A percentile compares a stretch with the other conserved stretches of the same genome.
Conservation (phyloP, 2,888 invertebrate species). For the Macropis europaea region DNA sequence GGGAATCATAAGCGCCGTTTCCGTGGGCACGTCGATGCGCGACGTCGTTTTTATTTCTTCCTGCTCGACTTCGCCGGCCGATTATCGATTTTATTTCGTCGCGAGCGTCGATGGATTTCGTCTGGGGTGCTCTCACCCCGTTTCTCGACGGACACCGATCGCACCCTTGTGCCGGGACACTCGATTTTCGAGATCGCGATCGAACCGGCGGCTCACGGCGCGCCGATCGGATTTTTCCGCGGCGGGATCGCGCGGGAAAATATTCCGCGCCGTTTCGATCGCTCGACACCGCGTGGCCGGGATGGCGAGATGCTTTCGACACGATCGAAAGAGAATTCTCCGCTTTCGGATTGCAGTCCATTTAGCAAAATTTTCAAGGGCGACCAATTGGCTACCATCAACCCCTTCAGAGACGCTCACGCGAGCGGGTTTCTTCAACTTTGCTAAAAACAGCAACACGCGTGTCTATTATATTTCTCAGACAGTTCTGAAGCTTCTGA, state of each 20-base stretch:
- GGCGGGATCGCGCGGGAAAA: conserved; percentile 17
- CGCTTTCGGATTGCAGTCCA: too few species aligned
- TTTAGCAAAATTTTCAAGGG: too few species aligned
- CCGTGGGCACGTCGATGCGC: conserved; percentile 12
- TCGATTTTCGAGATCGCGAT: neutral
- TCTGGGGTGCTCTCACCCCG: conserved; percentile 4
- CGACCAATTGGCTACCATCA: too few species aligned
- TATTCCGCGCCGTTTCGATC: neutral
- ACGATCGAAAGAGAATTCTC: neutral
- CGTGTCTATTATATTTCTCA: too few species aligned
- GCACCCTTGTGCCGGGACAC: neutral
- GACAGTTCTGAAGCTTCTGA: too few species aligned
- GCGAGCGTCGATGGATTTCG: conserved; percentile 35
- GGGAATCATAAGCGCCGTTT: too few species aligned
- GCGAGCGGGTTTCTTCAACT: too few species aligned
- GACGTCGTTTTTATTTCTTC: conserved; percentile 42
- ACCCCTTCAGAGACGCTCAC: too few species aligned
- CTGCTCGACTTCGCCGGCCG: conserved; percentile 21
- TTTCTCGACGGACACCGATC: neutral
- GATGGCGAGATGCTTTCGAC: conserved; percentile 15
- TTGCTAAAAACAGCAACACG: too few species aligned
- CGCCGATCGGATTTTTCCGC: too few species aligned
- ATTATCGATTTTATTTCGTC: conserved; percentile 57
- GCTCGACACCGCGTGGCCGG: neutral
- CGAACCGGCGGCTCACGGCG: too few species aligned